Conservation (phyloP, 2,888 invertebrate species). For the Plebejus melissa region DNA sequence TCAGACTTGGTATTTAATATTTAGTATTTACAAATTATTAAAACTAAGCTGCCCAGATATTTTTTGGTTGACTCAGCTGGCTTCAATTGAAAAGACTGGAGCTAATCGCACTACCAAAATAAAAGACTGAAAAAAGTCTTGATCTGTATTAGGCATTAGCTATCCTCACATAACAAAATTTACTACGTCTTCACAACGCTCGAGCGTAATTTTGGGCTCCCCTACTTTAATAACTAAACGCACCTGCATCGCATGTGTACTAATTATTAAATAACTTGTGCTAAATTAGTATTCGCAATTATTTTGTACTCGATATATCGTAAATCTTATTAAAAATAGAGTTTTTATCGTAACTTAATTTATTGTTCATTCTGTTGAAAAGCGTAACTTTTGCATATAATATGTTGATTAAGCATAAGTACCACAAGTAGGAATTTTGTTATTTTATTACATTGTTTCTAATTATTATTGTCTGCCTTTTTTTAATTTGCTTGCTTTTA, state of each 20-base stretch:
- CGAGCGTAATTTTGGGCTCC: background rate
- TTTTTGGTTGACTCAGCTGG: no score
- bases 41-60: no score
- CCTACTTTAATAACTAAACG: constrained; percentile 1
- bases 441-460: no score
- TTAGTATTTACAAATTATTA: no score
- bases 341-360: background rate
- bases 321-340: constrained; percentile 29
- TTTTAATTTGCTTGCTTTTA: no score
- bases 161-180: background rate
- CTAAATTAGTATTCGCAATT: constrained; percentile 21
- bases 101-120: no score
- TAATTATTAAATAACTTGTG: constrained; percentile 15
- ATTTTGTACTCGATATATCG: background rate
- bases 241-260: constrained; percentile 17
- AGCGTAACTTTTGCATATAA: background rate
- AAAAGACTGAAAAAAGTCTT: no score
- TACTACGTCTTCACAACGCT: background rate
- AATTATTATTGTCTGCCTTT: no score
- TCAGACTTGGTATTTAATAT: no score
- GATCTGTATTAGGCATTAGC: no score
- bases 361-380: background rate
- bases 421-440: no score
- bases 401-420: background rate
- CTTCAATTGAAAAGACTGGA: no score